phyloP scores from a whole-genome alignment of 2,797 vertebrate species.

The Florisuga fusca region DNA sequence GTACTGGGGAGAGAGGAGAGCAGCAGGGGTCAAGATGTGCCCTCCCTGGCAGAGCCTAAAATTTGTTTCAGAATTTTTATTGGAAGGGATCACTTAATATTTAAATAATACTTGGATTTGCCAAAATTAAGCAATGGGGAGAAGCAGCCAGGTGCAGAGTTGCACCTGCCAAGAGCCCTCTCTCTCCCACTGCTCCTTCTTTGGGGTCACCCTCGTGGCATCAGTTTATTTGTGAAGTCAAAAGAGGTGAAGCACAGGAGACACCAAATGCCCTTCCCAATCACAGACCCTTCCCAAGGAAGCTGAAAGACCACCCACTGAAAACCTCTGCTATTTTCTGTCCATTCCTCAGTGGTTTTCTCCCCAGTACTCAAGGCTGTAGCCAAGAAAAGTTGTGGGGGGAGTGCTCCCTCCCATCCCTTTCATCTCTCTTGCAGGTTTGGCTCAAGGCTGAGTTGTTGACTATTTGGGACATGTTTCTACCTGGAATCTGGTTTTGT shows the following conservation, averaged over 20 bases:
- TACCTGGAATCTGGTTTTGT: too few species aligned
- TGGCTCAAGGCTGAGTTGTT: too few species aligned
- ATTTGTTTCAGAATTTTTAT: not conserved
- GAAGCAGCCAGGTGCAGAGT: not conserved
- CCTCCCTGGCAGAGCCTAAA: not conserved
- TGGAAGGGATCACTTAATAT: not conserved
- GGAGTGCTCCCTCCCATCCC: too few species aligned
- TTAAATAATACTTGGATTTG: not conserved
- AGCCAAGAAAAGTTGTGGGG: too few species aligned
- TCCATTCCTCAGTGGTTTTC: not conserved
- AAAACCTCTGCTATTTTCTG: not conserved
- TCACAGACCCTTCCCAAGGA: not conserved
- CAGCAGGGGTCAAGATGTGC: not conserved
- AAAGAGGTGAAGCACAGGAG: not conserved
- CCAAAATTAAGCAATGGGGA: not conserved
- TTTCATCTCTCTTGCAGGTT: too few species aligned
- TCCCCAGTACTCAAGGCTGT: too few species aligned
- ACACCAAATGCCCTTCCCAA: not conserved
- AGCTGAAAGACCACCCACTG: not conserved
- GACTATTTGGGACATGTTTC: too few species aligned
- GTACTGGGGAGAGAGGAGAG: accelerated
- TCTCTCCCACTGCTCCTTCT: not conserved
- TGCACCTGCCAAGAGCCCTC: not conserved
- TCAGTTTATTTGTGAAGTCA: accelerated
- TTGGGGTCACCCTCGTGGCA: not conserved